Evolutionary conservation across 2,888 invertebrate genomes (phyloP), one percentile per base, ranked within the genome.

Genomic region (Microctonus aethiopoides): DNA sequence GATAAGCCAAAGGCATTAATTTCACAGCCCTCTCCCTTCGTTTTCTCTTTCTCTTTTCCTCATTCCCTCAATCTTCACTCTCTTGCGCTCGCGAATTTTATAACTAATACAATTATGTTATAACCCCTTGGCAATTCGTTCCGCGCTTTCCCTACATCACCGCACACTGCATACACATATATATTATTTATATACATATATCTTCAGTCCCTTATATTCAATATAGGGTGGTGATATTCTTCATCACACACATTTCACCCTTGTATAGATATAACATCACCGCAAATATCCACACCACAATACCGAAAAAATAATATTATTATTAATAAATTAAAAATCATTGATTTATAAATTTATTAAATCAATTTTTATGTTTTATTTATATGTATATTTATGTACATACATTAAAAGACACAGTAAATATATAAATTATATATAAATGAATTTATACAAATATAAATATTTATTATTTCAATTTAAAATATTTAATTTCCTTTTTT

Each of bases 1-100:
- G 84, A 85, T 85, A 84, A 85, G 84, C 84, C 83, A 78, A 80
- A 80, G 80, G 83, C 84, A 84, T 85, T 84, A 84, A 85, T 84
- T 85, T 84, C 82, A 81, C 83, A 80, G 79, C 75, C 68, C 71
- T 77, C 75, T 80, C 80, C n/a, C n/a, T n/a, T n/a, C n/a, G n/a
- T n/a, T n/a, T n/a, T n/a, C n/a, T n/a, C n/a, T n/a, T n/a, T 81
- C 83, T 82, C 76, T 71, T n/a, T 29, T 16, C 16, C 46, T 46
- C 46, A 46, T n/a, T 29, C 16, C 16, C 46, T 46, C 46, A 46
- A 46, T 46, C 46, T 46, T 16, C 16, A 46, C 46, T 46, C 41
- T 41, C 46, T n/a, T 16, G 20, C 46, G n/a, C n/a, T n/a, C 29
- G 7, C 71, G 80, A 78, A 80, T 78, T 75, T 73, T 73, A 80